Base-by-base conservation (phyloP, 2,797 vertebrate species). In the Podarcis lilfordi region DNA sequence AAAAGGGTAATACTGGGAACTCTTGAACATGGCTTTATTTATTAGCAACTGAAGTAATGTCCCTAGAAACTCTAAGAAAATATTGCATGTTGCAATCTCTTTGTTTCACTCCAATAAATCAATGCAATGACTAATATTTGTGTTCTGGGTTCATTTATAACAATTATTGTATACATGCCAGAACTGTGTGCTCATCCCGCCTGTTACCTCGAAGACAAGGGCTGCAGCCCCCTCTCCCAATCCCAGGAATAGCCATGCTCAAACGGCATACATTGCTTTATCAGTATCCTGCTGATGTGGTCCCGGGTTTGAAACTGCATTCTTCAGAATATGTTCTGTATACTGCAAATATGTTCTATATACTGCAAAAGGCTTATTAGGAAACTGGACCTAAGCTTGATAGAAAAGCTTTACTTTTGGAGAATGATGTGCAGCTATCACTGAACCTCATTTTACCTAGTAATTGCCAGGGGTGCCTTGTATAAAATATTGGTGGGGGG, bases 191-290 rank as follows among this genome's bases (percentile, higher is more conserved):
- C 19, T 89, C 86, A 80, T 83, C 91, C 75, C n/a, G 29, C 74
- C 64, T 83, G 13, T 61, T 80, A 55, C 43, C 29, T 5, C 64
- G 50, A 87, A 91, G 40, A 32, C 61, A 87, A 92, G 91, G 15
- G 32, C 0, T 1, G 1, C 27, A 35, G 40, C 0, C 0, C 82
- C 43, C 7, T 1, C 68, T 15, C 0, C 61, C 86, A 84, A 25
- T 32, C 32, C 43, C 4, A 21, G 27, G 75, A 85, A 81, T 25
- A 4, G 21, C 6, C 13, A 17, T 4, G n/a, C 1, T n/a, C 64
- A 72, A 59, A 66, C 59, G 85, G 61, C 32, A 8, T 71, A 29
- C 6, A 1, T 0, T 76, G 43, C 75, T 88, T 86, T 1, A 79
- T 55, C 8, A 66, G 0, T 13, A n/a, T 40, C 9, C 55, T 29